phyloP scores from a whole-genome alignment of 1,140 invertebrate genomes.

The Drosophila serrata region DNA sequence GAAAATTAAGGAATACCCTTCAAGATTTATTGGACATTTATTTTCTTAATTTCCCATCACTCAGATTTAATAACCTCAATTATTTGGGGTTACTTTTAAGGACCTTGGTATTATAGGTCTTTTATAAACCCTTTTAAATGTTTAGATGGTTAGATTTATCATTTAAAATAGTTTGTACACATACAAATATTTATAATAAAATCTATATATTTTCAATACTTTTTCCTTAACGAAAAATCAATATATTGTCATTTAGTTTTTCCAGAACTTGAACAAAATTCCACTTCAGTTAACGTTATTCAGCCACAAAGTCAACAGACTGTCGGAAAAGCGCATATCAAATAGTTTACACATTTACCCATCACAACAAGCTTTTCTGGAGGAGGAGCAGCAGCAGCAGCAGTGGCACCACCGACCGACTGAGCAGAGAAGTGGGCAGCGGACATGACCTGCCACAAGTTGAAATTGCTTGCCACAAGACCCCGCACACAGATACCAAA shows the following conservation, averaged over 20 bases:
- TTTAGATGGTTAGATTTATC: too few species aligned
- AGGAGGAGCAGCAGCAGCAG: slow-evolving; percentile 13
- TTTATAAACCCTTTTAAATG: too few species aligned
- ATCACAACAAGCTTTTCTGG: slow-evolving; percentile 42
- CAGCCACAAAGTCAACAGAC: slow-evolving; percentile 25
- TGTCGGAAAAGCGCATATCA: slow-evolving; percentile 28
- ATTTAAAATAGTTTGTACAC: too few species aligned
- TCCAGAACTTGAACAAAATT: not conserved
- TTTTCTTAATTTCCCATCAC: not conserved
- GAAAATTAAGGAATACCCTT: slow-evolving; percentile 11
- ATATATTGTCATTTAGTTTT: not conserved
- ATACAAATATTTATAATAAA: too few species aligned
- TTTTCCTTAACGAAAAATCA: not conserved
- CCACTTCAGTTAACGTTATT: slow-evolving; percentile 28
- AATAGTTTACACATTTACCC: slow-evolving; percentile 31
- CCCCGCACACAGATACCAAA: slow-evolving; percentile 8
- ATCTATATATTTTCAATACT: not conserved
- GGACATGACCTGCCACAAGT: slow-evolving; percentile 68
- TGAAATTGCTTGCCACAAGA: slow-evolving; percentile 55
- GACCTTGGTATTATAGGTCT: too few species aligned
- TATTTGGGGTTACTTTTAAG: not conserved
- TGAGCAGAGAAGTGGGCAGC: slow-evolving; percentile 17
- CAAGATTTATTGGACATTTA: not conserved
- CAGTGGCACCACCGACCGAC: not conserved
- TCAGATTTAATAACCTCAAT: not conserved